phyloP scores from a whole-genome alignment of 2,888 invertebrate genomes.

The Drosophila infuscata region DNA sequence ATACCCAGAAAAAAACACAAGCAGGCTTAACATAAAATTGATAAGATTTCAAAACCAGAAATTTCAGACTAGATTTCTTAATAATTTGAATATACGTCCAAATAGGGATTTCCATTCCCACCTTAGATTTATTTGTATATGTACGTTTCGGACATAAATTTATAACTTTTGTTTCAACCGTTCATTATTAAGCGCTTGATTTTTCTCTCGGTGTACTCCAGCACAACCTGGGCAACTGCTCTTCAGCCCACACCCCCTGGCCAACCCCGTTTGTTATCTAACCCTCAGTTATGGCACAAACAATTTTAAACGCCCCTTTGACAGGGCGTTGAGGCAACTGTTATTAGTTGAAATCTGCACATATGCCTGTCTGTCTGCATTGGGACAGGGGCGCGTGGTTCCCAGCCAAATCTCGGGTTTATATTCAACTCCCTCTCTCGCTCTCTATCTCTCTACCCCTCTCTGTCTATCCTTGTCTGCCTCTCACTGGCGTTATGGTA shows the following conservation, averaged over 20 bases:
- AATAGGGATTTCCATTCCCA: neutral
- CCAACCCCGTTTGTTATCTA: conserved; percentile 58
- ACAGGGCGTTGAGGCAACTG: conserved; percentile 66
- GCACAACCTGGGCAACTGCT: conserved; percentile 6
- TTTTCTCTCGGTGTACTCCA: conserved; percentile 14
- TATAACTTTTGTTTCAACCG: too few species aligned
- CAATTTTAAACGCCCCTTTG: conserved; percentile 61
- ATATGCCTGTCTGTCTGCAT: conserved; percentile 46
- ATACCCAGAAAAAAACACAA: neutral
- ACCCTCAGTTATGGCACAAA: conserved; percentile 63
- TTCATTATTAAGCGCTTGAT: too few species aligned
- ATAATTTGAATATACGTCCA: neutral
- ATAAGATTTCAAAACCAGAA: neutral
- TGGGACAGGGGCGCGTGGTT: conserved; percentile 64
- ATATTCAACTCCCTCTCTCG: conserved; percentile 19
- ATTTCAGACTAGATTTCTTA: neutral
- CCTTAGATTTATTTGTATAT: neutral
- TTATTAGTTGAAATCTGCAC: conserved; percentile 66
- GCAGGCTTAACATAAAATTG: neutral
- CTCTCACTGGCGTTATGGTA: conserved; percentile 48
- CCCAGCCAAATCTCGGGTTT: conserved; percentile 62
- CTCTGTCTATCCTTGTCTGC: neutral
- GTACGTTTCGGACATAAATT: too few species aligned
- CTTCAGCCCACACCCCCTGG: conserved; percentile 7
- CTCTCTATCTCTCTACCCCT: neutral